These are phyloP conservation scores for Neosilurus hyrtlii DNA, from an alignment of 2,797 vertebrate species.

Conservation along the genomic window DNA sequence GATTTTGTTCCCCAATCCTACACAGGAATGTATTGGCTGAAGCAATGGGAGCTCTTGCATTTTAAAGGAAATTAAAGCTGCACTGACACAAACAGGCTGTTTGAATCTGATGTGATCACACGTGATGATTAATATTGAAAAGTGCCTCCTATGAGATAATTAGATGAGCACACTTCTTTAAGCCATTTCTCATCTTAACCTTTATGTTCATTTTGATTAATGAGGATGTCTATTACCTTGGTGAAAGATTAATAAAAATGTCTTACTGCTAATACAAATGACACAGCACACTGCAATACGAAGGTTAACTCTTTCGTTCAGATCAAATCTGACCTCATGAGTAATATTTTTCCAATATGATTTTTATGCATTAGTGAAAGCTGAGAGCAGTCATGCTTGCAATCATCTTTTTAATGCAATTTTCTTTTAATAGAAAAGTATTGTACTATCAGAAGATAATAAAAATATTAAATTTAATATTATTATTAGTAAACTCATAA, in stretches of 20 bases:
- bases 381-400: too few species aligned
- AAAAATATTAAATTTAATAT: too few species aligned
- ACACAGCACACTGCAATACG: constrained; percentile 55
- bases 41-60: constrained; percentile 61
- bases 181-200: constrained; percentile 71
- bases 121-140: constrained; percentile 67
- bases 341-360: not conserved
- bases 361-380: not conserved
- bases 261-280: constrained; percentile 66
- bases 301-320: constrained; percentile 13
- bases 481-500: too few species aligned
- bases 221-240: constrained; percentile 68
- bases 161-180: constrained; percentile 64
- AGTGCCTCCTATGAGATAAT: constrained; percentile 60
- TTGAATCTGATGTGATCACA: constrained; percentile 67
- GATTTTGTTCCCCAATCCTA: constrained; percentile 60
- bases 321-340: not conserved
- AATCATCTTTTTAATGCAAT: too few species aligned
- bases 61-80: constrained; percentile 73
- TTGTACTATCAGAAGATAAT: too few species aligned
- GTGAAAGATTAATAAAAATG: constrained; percentile 69
- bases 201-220: constrained; percentile 69
- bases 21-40: constrained; percentile 49
- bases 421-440: too few species aligned
- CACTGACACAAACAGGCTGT: constrained; percentile 66